These are phyloP conservation scores for Anoncus sp. DNA, from an alignment of 2,888 invertebrate genomes.

Conservation along the genomic window DNA sequence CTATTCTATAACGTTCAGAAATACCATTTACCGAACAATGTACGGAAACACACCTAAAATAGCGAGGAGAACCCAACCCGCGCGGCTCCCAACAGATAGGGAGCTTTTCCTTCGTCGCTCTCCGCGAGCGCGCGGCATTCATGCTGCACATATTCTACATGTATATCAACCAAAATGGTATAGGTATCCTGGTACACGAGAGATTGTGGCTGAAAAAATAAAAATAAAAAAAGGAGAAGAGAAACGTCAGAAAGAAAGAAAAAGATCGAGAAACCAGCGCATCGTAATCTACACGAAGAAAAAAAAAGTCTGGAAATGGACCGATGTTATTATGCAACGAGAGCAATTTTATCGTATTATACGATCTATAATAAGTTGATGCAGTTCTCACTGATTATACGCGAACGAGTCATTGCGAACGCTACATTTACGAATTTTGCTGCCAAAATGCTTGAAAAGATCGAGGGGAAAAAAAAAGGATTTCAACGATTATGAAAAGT, in stretches of 20 bases:
- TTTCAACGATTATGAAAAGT: too few species aligned
- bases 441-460: too few species aligned
- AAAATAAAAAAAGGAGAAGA: not conserved
- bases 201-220: conserved; percentile 5
- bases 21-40: conserved; percentile 62
- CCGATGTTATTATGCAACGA: not conserved
- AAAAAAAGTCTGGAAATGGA: not conserved
- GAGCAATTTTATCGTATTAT: not conserved
- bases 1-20: conserved; percentile 57
- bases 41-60: conserved; percentile 57
- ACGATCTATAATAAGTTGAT: too few species aligned
- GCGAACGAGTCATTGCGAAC: too few species aligned
- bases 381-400: too few species aligned
- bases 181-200: not conserved
- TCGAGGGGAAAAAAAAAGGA: too few species aligned
- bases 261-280: not conserved
- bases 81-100: conserved; percentile 42
- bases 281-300: conserved; percentile 16
- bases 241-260: conserved; percentile 8
- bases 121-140: too few species aligned
- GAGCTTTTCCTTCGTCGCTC: conserved; percentile 40
- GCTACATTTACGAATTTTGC: too few species aligned
- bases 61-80: conserved; percentile 35
- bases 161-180: conserved; percentile 15
- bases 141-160: conserved; percentile 8